Evolutionary conservation across 2,113 vertebrate genomes (phyloP), one percentile per base, ranked within the genome.

Genomic region (Hepsetus odoe): DNA sequence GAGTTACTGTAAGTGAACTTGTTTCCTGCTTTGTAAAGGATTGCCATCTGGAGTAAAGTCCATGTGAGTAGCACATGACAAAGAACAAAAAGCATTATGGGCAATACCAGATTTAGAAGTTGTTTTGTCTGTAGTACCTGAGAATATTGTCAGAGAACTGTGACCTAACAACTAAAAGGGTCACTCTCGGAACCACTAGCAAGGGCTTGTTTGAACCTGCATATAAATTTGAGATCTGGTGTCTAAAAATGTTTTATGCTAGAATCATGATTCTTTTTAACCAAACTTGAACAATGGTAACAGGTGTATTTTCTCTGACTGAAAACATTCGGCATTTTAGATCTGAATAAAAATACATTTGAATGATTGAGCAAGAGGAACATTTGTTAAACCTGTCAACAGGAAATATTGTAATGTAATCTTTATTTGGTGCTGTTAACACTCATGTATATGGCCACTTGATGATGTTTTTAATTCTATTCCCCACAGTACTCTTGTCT

Each of bases 401-500:
- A 38, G 8, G 35, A 8, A 3, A 38, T 38, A 3, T 5, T 38
- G 8, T 38, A 38, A 38, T 5, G 35, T 3, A 8, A 3, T 8
- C 35, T 38, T 38, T 3, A 7, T 8, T 24, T 20, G 18, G 11
- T 42, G 8, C 22, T 0, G 2, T 53, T n/a, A n/a, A n/a, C n/a
- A n/a, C n/a, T n/a, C 12, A 1, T 71, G 2, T 22, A 71, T 13
- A 33, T 16, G 22, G 12, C 0, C 12, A 0, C 18, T 40, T 8
- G 1, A 49, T n/a, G 6, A 22, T 1, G 16, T 24, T 13, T 56
- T 8, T 26, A 16, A 6, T 32, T 42, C 7, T 67, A 14, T 55
- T 58, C n/a, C 26, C 9, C 26, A 76, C 81, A 99, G 97, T 99
- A 93, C 97, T 99, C 90, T 95, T 99, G 94, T 99, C 97, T 93